Conservation (phyloP, 2,888 invertebrate species). For the Euzetes globulus region DNA sequence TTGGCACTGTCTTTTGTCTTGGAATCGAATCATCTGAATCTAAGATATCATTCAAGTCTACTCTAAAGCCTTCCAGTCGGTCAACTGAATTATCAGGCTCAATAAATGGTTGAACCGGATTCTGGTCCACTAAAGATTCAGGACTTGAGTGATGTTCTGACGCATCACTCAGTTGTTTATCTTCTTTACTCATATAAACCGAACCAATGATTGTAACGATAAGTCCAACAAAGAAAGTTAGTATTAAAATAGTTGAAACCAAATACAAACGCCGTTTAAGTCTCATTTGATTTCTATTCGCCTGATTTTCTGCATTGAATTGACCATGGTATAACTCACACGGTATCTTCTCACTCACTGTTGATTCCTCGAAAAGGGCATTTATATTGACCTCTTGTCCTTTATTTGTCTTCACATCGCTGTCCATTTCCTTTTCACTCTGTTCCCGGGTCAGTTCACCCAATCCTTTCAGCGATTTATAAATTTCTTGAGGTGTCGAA, state of each 20-base stretch:
- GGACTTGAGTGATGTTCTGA: no score
- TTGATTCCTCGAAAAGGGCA: not conserved
- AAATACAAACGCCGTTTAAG: not conserved
- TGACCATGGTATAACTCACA: not conserved
- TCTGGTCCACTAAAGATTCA: no score
- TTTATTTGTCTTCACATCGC: not conserved
- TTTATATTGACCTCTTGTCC: not conserved
- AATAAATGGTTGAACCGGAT: no score
- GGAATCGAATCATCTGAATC: no score
- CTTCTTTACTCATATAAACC: not conserved
- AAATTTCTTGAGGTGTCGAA: not conserved
- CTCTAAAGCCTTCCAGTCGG: no score
- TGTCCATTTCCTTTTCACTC: no score
- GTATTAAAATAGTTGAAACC: not conserved
- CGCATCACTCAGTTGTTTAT: not conserved
- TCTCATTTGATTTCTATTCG: not conserved
- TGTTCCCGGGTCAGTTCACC: no score
- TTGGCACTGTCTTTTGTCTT: no score
- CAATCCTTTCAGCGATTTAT: no score
- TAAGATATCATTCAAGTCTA: no score
- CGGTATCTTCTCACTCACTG: not conserved
- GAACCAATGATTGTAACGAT: constrained; percentile 1
- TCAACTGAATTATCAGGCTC: no score
- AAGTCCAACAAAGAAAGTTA: not conserved
- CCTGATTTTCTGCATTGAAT: not conserved